Evolutionary conservation across 2,113 vertebrate species (phyloP).

Genomic region (Lucifuga dentata): DNA sequence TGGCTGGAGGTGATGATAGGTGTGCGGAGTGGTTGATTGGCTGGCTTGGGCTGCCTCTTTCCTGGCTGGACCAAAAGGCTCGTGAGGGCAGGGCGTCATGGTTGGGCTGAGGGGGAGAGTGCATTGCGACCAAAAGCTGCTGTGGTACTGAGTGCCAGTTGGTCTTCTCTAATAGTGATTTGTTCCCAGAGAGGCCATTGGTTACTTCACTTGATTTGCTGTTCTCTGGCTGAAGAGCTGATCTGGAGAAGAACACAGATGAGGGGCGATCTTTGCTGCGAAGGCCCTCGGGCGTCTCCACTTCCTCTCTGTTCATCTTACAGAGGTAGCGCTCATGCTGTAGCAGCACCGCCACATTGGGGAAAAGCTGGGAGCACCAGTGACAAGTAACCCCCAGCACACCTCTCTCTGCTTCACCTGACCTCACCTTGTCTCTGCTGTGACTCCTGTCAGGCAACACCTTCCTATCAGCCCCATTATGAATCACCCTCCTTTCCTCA

Average conservation of each 20-base stretch:
- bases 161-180: constrained; percentile 68
- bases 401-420: constrained; percentile 40
- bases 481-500: constrained; percentile 46
- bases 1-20: constrained; percentile 64
- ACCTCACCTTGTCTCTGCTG: constrained; percentile 23
- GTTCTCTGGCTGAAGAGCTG: constrained; percentile 51
- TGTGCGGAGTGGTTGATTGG: constrained; percentile 55
- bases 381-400: constrained; percentile 67
- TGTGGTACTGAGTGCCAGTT: constrained; percentile 77
- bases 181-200: constrained; percentile 71
- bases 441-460: constrained; percentile 37
- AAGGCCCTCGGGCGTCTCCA: constrained; percentile 57
- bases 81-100: constrained; percentile 46
- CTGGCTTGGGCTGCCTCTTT: constrained; percentile 67
- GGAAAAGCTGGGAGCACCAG: constrained; percentile 81
- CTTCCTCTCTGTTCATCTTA: constrained; percentile 65
- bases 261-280: constrained; percentile 50
- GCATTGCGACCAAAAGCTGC: constrained; percentile 75
- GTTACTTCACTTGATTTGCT: constrained; percentile 42
- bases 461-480: constrained; percentile 54
- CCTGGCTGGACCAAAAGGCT: constrained; percentile 65
- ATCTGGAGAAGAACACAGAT: constrained; percentile 51
- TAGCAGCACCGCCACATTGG: constrained; percentile 75
- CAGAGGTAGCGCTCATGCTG: constrained; percentile 84
- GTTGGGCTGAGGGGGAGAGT: constrained; percentile 65